Percentiles rank a stretch among this genome's conserved stretches.
Conservation (phyloP, 2,113 vertebrate genomes). For the Carassius auratus region DNA sequence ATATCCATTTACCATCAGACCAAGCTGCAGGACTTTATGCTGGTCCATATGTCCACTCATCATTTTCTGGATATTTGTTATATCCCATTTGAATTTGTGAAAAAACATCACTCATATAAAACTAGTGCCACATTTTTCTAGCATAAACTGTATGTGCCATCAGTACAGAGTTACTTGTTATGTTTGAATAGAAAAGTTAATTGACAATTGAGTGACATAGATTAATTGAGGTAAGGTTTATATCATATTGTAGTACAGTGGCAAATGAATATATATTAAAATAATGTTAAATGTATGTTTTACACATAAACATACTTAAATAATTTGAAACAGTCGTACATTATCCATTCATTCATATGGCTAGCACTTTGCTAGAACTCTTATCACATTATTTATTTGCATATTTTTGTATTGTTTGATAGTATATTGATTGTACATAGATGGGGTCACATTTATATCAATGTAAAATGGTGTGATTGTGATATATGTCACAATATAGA, state of each 20-base stretch:
- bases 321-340: background rate
- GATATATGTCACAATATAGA: background rate
- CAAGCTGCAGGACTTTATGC: conserved; percentile 97
- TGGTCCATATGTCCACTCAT: conserved; percentile 93
- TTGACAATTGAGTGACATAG: too few relatives aligned
- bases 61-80: conserved; percentile 96
- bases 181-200: background rate
- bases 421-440: conserved; percentile 7
- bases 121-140: background rate
- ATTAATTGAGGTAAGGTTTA: too few relatives aligned
- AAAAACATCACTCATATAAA: conserved; percentile 20
- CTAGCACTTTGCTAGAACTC: conserved; percentile 24
- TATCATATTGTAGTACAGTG: too few relatives aligned
- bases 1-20: conserved; percentile 93
- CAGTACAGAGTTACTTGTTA: background rate
- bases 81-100: conserved; percentile 86
- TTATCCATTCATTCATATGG: conserved; percentile 21
- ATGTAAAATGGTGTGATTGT: background rate
- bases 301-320: background rate
- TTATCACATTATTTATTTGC: conserved; percentile 35
- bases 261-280: too few relatives aligned
- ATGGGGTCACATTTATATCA: conserved; percentile 16
- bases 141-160: conserved; percentile 8
- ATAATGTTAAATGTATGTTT: background rate
- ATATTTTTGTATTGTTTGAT: conserved; percentile 33